These are phyloP conservation scores for Nerophis lumbriciformis DNA, from an alignment of 2,113 vertebrate genomes.

Conservation along the genomic window DNA sequence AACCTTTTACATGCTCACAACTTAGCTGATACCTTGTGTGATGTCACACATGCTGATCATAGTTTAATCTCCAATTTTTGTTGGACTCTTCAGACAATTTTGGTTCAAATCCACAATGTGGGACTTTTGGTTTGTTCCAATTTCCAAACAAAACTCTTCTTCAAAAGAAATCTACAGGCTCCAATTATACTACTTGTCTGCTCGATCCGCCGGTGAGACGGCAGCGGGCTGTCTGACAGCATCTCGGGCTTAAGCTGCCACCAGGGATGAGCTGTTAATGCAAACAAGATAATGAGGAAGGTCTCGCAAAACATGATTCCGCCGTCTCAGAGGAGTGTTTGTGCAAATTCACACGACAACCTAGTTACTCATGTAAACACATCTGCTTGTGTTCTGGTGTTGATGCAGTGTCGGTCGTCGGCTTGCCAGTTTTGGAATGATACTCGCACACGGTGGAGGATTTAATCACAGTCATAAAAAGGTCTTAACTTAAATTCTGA, in stretches of 20 bases:
- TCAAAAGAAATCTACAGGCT: no score
- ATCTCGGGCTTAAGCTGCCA: conserved; percentile 48
- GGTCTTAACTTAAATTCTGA: conserved; percentile 3
- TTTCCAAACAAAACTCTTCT: no score
- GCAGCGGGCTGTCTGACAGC: conserved; percentile 47
- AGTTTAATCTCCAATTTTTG: no score
- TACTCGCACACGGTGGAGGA: conserved; percentile 22
- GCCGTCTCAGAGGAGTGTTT: conserved; percentile 43
- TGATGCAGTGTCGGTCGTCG: conserved; percentile 23
- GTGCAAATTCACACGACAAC: conserved; percentile 49
- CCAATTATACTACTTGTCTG: not conserved
- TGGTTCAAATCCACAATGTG: no score
- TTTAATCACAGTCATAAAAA: conserved; percentile 24
- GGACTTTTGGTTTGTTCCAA: no score
- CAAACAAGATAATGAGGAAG: conserved; percentile 63
- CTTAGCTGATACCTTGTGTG: no score
- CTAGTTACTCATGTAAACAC: conserved; percentile 44
- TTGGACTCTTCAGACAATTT: no score
- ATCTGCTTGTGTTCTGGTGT: conserved; percentile 20
- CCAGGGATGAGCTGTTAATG: conserved; percentile 57
- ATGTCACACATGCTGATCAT: no score
- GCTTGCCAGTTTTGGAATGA: conserved; percentile 9
- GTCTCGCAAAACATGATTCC: conserved; percentile 47
- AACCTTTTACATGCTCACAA: no score
- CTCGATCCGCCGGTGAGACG: conserved; percentile 47